Evolutionary conservation across 2,888 invertebrate species (phyloP), one percentile per base, ranked within the genome.

Genomic region (Scelioninae gen. 2): DNA sequence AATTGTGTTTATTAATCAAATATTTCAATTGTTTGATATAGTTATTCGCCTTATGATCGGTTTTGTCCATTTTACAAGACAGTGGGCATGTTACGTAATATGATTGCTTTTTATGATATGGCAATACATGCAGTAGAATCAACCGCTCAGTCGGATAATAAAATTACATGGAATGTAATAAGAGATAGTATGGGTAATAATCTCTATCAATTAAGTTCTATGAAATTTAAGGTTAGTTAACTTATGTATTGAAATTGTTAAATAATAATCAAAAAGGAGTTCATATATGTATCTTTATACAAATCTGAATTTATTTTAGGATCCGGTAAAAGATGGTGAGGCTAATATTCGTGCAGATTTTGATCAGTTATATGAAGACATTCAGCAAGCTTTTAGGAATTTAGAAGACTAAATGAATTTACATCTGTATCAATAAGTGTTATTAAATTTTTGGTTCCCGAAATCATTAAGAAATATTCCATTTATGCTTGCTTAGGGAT

Each of bases 51-150:
- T 0, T 96, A 96, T 88, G 96, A 96, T 88, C 92, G 98, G 77
- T 98, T 97, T 91, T 99, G 99, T 85, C 99, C 99, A 82, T 99
- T 99, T 91, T 99, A 98, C 91, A 99, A 99, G 90, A 98, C 98
- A 11, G 96, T 97, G 71, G 98, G 97, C 80, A 99, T 99, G 98
- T 87, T 99, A 85, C 93, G 91, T 87, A 99, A 99, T 90, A 97
- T 99, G 88, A 97, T 99, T 84, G 90, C 95, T 60, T 97, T 99
- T 89, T 99, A 98, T 88, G 99, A 99, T 87, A 93, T 98, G 94
- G 93, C 99, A 31, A 92, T 96, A 75, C 98, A 98, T 87, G 95
- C 98, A 0, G 98, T 99, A 1, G 98, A 99, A 89, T 93, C 96
- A 75, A 99, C 99, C 22, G 96, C 98, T 60, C 98, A 98, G 88